A percentile compares a stretch with the other conserved stretches of the same genome.
These are phyloP conservation scores for Calliphora vomitoria DNA, from an alignment of 2,888 invertebrate species.

Conservation along the genomic window DNA sequence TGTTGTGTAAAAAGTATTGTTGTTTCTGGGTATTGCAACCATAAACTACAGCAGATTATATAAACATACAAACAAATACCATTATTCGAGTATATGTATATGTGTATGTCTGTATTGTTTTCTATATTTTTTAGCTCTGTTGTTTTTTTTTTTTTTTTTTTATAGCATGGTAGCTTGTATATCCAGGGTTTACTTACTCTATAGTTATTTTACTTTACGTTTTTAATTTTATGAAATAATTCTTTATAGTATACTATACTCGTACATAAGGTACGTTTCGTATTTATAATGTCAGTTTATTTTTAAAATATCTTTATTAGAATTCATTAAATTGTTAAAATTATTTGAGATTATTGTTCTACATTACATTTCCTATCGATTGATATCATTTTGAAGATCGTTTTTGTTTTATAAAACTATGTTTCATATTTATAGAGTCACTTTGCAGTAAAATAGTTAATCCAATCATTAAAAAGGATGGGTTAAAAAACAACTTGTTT, in stretches of 20 bases:
- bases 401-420: too few species aligned
- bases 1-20: conserved; percentile 50
- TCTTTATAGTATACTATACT: conserved; percentile 22
- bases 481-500: too few species aligned
- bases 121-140: conserved; percentile 14
- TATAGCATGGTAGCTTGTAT: conserved; percentile 36
- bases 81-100: neutral
- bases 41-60: conserved; percentile 65
- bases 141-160: conserved; percentile 16
- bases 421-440: too few species aligned
- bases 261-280: neutral
- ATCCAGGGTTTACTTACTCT: conserved; percentile 58
- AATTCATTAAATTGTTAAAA: too few species aligned
- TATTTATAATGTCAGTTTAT: too few species aligned
- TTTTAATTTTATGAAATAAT: conserved; percentile 67
- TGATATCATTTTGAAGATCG: too few species aligned
- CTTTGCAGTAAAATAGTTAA: too few species aligned
- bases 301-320: too few species aligned
- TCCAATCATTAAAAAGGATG: too few species aligned
- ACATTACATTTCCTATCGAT: too few species aligned
- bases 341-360: too few species aligned
- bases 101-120: conserved; percentile 27
- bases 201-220: conserved; percentile 50
- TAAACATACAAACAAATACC: conserved; percentile 12
- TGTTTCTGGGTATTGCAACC: conserved; percentile 53